Evolutionary conservation across 2,888 invertebrate genomes (phyloP).

Genomic region (Xiphydria camelus): DNA sequence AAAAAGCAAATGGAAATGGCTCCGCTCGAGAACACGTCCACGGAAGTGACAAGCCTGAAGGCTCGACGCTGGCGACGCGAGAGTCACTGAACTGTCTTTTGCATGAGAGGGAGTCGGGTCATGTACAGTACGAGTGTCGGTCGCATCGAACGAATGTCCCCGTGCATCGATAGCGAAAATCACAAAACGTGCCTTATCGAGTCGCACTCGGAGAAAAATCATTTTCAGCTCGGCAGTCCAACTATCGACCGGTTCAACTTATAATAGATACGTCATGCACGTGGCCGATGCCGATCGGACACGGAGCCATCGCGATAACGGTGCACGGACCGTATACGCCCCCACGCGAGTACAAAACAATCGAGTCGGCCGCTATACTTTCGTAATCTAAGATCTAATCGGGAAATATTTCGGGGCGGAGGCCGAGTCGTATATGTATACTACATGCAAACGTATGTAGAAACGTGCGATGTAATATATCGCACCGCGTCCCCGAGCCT

Average conservation of each 20-base stretch:
- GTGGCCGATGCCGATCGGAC: conserved; percentile 20
- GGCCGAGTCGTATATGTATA: conserved; percentile 13
- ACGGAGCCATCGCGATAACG: conserved; percentile 5
- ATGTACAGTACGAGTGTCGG: conserved; percentile 15
- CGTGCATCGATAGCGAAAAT: no score
- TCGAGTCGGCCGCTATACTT: conserved; percentile 29
- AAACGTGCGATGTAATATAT: conserved; percentile 2
- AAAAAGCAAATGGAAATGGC: not conserved
- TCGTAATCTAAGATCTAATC: conserved; percentile 29
- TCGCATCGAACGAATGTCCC: conserved; percentile 15
- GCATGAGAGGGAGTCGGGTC: no score
- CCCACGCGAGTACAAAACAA: conserved; percentile 20
- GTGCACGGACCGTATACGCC: conserved; percentile 9
- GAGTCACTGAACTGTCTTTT: conserved; percentile 1
- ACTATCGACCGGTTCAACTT: no score
- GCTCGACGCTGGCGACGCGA: no score
- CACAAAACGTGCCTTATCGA: no score
- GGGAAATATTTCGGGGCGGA: not conserved
- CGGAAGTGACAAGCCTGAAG: conserved; percentile 2
- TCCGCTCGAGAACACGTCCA: not conserved
- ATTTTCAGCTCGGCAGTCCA: no score
- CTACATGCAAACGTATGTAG: not conserved
- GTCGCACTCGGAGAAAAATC: no score
- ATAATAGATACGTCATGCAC: conserved; percentile 21
- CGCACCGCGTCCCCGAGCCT: not conserved